Evolutionary conservation across 2,888 invertebrate genomes (phyloP).

Genomic region (Conops quadrifasciatus): DNA sequence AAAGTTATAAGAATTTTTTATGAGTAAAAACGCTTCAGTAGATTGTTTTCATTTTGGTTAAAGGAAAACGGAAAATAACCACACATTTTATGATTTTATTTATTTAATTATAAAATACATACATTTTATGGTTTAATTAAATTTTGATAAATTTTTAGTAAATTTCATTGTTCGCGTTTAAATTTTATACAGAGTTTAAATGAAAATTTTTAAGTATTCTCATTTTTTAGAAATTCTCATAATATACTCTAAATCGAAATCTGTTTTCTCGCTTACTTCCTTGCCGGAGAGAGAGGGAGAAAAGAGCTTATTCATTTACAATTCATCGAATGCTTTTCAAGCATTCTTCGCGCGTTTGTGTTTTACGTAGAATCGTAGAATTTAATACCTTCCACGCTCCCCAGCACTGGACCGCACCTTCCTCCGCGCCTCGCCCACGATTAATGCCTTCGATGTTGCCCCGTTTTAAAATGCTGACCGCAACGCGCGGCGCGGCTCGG

Average conservation of each 20-base stretch:
- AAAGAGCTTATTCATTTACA: background rate
- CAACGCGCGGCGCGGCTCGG: background rate
- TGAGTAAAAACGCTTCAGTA: too few relatives aligned
- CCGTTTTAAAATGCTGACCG: constrained; percentile 30
- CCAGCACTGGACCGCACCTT: background rate
- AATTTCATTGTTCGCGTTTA: background rate
- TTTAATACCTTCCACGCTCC: background rate
- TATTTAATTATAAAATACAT: too few relatives aligned
- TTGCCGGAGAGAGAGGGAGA: background rate
- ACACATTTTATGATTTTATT: too few relatives aligned
- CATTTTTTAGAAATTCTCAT: background rate
- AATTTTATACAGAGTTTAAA: background rate
- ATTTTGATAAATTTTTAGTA: background rate
- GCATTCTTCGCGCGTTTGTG: background rate
- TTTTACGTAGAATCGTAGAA: background rate
- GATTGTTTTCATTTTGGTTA: too few relatives aligned
- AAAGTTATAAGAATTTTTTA: too few relatives aligned
- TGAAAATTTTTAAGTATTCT: background rate
- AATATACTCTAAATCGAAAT: background rate
- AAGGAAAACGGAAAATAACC: too few relatives aligned
- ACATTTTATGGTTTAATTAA: background rate
- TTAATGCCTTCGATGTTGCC: background rate
- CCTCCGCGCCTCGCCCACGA: background rate
- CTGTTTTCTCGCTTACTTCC: background rate
- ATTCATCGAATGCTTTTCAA: background rate